phyloP scores from a whole-genome alignment of 1,140 invertebrate species.

The Oscheius sp. region DNA sequence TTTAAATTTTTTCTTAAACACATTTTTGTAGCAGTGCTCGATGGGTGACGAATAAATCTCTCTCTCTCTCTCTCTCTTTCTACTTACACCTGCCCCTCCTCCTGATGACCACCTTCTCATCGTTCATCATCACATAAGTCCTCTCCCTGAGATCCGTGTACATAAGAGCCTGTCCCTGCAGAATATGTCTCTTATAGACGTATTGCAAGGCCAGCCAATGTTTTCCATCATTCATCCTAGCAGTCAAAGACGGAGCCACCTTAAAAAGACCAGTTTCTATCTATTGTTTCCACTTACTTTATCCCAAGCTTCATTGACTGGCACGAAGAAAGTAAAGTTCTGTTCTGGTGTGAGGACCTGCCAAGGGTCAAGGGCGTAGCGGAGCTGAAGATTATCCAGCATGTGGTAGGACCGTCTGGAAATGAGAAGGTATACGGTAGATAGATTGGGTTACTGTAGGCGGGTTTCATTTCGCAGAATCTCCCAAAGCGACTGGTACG shows the following conservation, averaged over 20 bases:
- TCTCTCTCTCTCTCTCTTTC: not conserved
- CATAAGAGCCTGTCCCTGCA: slow-evolving; percentile 54
- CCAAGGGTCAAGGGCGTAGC: slow-evolving; percentile 58
- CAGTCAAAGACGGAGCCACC: slow-evolving; percentile 47
- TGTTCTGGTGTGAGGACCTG: slow-evolving; percentile 69
- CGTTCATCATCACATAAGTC: slow-evolving; percentile 61
- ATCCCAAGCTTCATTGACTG: slow-evolving; percentile 76
- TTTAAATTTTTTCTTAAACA: too few species aligned
- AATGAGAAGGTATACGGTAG: not conserved
- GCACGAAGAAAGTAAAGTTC: slow-evolving; percentile 86
- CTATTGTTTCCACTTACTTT: slow-evolving; percentile 42
- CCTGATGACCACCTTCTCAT: slow-evolving; percentile 60
- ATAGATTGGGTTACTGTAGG: slow-evolving; percentile 63
- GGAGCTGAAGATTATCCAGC: slow-evolving; percentile 55
- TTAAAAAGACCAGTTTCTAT: slow-evolving; percentile 19
- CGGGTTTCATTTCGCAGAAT: slow-evolving; percentile 84
- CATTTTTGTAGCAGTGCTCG: too few species aligned
- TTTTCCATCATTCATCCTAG: slow-evolving; percentile 54
- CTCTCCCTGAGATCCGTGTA: slow-evolving; percentile 58
- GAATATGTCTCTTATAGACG: slow-evolving; percentile 57
- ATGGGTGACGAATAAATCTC: too few species aligned
- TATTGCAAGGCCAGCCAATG: slow-evolving; percentile 60
- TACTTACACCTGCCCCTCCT: slow-evolving; percentile 58
- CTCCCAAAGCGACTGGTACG: slow-evolving; percentile 80
- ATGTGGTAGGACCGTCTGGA: slow-evolving; percentile 53